Conservation (phyloP, 2,113 vertebrate species). For the Rynchops niger region DNA sequence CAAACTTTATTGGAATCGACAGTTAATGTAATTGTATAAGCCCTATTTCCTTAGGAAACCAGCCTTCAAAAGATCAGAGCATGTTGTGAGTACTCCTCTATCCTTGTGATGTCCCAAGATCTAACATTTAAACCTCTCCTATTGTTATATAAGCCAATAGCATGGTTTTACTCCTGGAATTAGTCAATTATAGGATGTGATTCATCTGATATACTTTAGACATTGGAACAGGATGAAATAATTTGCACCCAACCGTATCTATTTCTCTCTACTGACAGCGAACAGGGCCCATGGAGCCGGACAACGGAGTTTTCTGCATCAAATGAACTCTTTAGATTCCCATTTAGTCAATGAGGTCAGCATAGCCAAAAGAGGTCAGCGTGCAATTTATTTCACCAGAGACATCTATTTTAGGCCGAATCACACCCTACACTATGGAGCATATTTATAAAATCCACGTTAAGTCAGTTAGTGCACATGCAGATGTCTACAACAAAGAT, state of each 20-base stretch:
- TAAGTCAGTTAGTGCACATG: background rate
- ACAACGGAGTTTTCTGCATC: background rate
- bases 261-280: background rate
- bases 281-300: background rate
- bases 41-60: background rate
- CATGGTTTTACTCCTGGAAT: background rate
- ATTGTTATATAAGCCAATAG: background rate
- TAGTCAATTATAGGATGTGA: background rate
- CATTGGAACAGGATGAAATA: background rate
- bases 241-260: background rate
- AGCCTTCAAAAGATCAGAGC: background rate
- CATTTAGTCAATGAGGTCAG: background rate
- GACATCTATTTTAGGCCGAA: background rate
- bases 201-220: background rate
- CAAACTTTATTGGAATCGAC: background rate
- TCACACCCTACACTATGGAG: background rate
- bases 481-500: background rate
- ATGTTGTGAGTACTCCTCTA: background rate
- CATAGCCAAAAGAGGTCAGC: background rate
- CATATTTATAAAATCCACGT: background rate
- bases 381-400: background rate
- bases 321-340: background rate
- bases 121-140: background rate
- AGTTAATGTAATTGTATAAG: background rate
- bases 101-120: background rate